Evolutionary conservation across 2,113 vertebrate species (phyloP).

Genomic region (Lasiurus cinereus): DNA sequence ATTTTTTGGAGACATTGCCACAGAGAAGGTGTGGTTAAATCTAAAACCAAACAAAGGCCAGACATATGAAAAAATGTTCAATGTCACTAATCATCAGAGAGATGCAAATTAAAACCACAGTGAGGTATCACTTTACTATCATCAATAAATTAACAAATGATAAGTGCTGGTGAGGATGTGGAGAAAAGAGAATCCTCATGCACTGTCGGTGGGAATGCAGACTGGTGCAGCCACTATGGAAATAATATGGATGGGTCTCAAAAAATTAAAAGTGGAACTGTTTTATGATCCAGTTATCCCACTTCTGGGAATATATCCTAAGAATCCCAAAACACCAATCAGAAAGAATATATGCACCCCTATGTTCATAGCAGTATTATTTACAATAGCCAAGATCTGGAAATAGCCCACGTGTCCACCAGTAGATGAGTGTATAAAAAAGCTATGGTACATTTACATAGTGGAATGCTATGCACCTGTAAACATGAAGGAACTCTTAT

Average conservation of each 20-base stretch:
- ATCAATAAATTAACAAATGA: not conserved
- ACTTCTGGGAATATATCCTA: not conserved
- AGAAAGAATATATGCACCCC: not conserved
- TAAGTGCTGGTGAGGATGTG: not conserved
- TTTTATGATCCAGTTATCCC: not conserved
- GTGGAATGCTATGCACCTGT: not conserved
- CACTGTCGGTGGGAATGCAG: not conserved
- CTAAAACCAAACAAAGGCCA: constrained; percentile 54
- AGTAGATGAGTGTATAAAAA: not conserved
- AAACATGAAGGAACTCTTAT: not conserved
- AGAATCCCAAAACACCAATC: not conserved
- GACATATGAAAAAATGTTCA: not conserved
- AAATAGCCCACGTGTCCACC: not conserved
- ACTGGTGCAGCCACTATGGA: not conserved
- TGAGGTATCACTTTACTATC: not conserved
- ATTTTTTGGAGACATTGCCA: not conserved
- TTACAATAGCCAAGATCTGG: not conserved
- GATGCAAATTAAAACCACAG: not conserved
- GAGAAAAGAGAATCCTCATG: not conserved
- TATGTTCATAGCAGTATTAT: not conserved
- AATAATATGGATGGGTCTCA: not conserved
- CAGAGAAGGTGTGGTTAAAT: not conserved
- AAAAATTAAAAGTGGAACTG: not conserved
- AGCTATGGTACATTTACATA: not conserved
- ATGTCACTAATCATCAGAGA: not conserved